Evolutionary conservation across 2,797 vertebrate genomes (phyloP), one percentile per base, ranked within the genome.

Genomic region (Tragopan temminckii): DNA sequence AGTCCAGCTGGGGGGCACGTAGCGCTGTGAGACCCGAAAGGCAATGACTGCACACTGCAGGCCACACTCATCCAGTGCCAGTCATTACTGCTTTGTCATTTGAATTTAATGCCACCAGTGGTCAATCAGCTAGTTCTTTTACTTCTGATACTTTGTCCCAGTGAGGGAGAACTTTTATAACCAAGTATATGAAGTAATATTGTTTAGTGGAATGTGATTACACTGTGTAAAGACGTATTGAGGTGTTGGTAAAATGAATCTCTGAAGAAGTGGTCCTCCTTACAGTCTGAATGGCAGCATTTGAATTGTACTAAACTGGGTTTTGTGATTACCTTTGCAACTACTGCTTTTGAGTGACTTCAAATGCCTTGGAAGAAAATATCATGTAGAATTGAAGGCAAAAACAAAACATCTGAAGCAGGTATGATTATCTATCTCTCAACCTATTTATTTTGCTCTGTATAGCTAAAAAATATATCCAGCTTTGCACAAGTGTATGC

Each of bases 41-140:
- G 43, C 29, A 19, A 71, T 0, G 0, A 35, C n/a, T 21, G 27
- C 7, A 35, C 48, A 5, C 1, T 68, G 55, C 57, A 75, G 18
- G 35, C 48, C 43, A 16, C 6, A 0, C 3, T 48, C 69, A 45
- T 43, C 45, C n/a, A 62, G 17, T 27, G 76, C 25, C 46, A 68
- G 9, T 35, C 15, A 2, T 29, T 58, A 52, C 45, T 48, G 57
- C 77, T 88, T 64, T 80, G 27, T 43, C 36, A 69, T 64, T 40
- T 3, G 8, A 48, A 19, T 48, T 33, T 16, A 68, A 61, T 46
- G 17, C 10, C 55, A 64, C 6, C 24, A 43, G 25, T 19, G 52
- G 9, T 62, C 58, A 72, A 19, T 55, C 66, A 63, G 59, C 59
- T 13, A 50, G 52, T 35, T 67, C 2, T 25, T 78, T 62, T 36